A percentile compares a stretch with the other conserved stretches of the same genome.
Conservation (phyloP, 1,140 invertebrate species). For the Sweltsa coloradensis region DNA sequence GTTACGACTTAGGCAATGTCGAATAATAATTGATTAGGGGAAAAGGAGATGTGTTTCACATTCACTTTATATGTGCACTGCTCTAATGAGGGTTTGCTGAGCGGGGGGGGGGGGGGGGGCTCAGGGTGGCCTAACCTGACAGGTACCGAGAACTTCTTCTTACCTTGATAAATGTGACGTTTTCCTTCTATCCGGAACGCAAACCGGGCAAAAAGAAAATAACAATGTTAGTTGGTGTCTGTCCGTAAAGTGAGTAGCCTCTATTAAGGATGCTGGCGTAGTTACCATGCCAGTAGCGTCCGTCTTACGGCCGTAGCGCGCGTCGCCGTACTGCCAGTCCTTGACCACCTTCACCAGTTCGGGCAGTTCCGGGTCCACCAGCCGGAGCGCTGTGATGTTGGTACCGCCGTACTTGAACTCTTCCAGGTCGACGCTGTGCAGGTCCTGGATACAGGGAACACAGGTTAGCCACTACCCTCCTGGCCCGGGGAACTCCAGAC, state of each 20-base stretch:
- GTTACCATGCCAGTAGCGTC: neutral
- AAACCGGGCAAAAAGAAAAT: neutral
- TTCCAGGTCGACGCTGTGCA: constrained; percentile 80
- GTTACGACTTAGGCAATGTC: too few species aligned
- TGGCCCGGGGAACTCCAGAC: constrained; percentile 70
- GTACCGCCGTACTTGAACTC: constrained; percentile 90
- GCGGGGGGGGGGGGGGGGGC: too few species aligned
- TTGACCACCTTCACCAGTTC: constrained; percentile 64
- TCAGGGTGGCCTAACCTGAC: neutral
- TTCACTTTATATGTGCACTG: too few species aligned
- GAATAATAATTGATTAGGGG: too few species aligned
- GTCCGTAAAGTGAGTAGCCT: neutral
- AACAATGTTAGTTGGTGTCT: neutral
- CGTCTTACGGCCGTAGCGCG: constrained; percentile 25
- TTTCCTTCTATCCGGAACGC: constrained; percentile 27
- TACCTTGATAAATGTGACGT: constrained; percentile 57
- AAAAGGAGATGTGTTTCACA: too few species aligned
- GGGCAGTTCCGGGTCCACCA: constrained; percentile 63
- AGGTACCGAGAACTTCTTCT: constrained; percentile 18
- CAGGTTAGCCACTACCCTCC: too few species aligned
- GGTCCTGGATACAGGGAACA: constrained; percentile 44
- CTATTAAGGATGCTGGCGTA: neutral
- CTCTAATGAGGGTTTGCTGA: too few species aligned
- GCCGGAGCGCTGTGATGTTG: constrained; percentile 80
- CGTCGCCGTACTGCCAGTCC: constrained; percentile 60